Conservation (phyloP, 2,113 vertebrate species). For the Thryonomys swinderianus region DNA sequence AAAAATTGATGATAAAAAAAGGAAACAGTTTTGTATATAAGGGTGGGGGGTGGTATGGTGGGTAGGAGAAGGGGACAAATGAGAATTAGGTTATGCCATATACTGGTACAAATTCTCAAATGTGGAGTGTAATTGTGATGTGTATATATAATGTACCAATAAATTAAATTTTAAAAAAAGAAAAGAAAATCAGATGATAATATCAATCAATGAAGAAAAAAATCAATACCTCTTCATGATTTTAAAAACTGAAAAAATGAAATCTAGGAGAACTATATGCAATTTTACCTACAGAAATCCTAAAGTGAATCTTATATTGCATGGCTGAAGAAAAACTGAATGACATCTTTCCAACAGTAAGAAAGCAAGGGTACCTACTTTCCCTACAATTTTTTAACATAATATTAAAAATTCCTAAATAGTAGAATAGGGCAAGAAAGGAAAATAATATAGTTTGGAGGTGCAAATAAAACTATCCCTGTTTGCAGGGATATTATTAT, state of each 20-base stretch:
- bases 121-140: too few species aligned
- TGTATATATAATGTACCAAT: too few species aligned
- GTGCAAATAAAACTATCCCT: not conserved
- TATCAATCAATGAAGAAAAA: not conserved
- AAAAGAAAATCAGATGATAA: not conserved
- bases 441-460: not conserved
- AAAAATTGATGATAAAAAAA: too few species aligned
- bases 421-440: not conserved
- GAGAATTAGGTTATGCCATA: too few species aligned
- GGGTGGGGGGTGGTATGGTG: too few species aligned
- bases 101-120: too few species aligned
- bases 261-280: not conserved
- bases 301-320: not conserved
- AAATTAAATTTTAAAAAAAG: too few species aligned
- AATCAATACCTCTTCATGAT: not conserved
- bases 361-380: not conserved
- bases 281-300: not conserved
- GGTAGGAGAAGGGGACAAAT: too few species aligned
- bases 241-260: not conserved
- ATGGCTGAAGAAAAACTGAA: not conserved
- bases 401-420: not conserved
- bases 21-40: too few species aligned
- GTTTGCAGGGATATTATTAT: not conserved
- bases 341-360: not conserved
- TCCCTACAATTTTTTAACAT: not conserved